Conservation (phyloP, 2,888 invertebrate genomes). For the Platypus cylindrus region DNA sequence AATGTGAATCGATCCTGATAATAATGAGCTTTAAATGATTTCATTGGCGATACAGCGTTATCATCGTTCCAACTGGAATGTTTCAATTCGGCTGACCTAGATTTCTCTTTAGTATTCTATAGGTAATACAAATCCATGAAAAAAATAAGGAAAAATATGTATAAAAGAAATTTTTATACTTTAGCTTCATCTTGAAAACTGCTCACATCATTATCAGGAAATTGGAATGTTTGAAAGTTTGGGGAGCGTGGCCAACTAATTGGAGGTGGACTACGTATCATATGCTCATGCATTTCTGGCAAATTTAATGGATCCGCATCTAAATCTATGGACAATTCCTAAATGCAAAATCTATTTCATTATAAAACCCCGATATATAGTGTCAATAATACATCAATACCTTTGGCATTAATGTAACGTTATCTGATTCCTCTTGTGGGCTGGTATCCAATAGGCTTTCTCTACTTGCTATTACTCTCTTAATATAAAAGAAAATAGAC, state of each 20-base stretch:
- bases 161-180: slow-evolving; percentile 12
- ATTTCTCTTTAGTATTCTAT: slow-evolving; percentile 20
- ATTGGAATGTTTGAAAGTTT: slow-evolving; percentile 42
- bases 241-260: slow-evolving; percentile 58
- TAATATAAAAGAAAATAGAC: slow-evolving; percentile 10
- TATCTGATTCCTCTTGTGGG: slow-evolving; percentile 60
- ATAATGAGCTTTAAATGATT: slow-evolving; percentile 27
- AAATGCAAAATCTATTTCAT: too few species aligned
- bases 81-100: slow-evolving; percentile 26
- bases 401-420: slow-evolving; percentile 66
- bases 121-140: not conserved
- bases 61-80: slow-evolving; percentile 29
- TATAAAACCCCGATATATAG: not conserved
- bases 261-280: slow-evolving; percentile 72
- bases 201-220: slow-evolving; percentile 38
- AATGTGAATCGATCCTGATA: slow-evolving; percentile 40
- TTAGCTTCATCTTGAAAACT: slow-evolving; percentile 33
- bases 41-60: slow-evolving; percentile 27
- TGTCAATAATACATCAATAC: too few species aligned
- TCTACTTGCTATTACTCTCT: slow-evolving; percentile 67
- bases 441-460: slow-evolving; percentile 62
- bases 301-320: slow-evolving; percentile 62
- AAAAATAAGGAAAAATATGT: not conserved
- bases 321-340: slow-evolving; percentile 39
- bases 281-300: slow-evolving; percentile 70